phyloP scores from a whole-genome alignment of 2,113 vertebrate species.

The Pseudorhombus dupliciocellatus region DNA sequence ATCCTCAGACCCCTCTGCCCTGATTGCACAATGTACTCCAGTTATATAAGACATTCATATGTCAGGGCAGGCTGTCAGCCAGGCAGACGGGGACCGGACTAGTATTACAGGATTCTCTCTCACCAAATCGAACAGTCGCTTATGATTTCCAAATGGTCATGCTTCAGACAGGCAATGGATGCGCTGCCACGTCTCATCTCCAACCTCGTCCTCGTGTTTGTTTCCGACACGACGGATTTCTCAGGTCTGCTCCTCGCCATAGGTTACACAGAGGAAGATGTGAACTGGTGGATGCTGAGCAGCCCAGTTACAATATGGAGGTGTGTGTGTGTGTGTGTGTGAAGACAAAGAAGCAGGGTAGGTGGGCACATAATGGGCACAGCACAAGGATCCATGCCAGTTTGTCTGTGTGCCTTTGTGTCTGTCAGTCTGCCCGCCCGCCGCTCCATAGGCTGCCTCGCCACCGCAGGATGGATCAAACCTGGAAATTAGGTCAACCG shows the following conservation, averaged over 20 bases:
- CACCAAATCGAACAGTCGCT: slow-evolving; percentile 52
- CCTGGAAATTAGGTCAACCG: slow-evolving; percentile 82
- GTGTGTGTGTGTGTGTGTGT: background rate
- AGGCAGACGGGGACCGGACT: background rate
- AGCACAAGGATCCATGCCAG: slow-evolving; percentile 54
- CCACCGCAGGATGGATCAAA: slow-evolving; percentile 70
- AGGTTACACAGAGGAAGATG: slow-evolving; percentile 41
- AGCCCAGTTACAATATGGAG: slow-evolving; percentile 32
- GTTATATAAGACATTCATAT: slow-evolving; percentile 75
- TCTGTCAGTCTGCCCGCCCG: slow-evolving; percentile 52
- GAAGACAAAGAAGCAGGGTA: slow-evolving; percentile 38
- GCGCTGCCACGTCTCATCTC: slow-evolving; percentile 39
- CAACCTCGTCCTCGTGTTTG: slow-evolving; percentile 12
- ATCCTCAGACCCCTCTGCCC: slow-evolving; percentile 62
- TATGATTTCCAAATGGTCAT: slow-evolving; percentile 50
- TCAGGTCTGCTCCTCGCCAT: slow-evolving; percentile 31
- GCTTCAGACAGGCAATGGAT: slow-evolving; percentile 40
- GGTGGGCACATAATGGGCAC: slow-evolving; percentile 57
- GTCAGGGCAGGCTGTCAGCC: slow-evolving; percentile 33
- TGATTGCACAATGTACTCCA: slow-evolving; percentile 73
- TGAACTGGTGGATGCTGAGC: slow-evolving; percentile 34
- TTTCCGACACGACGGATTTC: slow-evolving; percentile 54
- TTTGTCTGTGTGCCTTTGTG: slow-evolving; percentile 61
- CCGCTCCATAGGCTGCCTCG: slow-evolving; percentile 52
- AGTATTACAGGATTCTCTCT: slow-evolving; percentile 45